Conservation (phyloP, 23 tunicate genomes). For the Styela plicata region DNA sequence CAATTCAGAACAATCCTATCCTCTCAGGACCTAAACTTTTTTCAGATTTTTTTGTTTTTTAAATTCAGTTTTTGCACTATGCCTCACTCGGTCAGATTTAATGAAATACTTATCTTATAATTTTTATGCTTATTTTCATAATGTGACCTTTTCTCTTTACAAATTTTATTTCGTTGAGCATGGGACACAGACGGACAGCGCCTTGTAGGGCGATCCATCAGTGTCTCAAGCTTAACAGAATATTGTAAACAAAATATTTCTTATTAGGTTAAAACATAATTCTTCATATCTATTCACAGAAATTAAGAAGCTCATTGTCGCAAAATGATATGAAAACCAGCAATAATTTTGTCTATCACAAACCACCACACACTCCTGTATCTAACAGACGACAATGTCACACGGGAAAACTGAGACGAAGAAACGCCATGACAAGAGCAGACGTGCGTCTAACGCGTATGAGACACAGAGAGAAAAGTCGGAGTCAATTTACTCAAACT, state of each 20-base stretch:
- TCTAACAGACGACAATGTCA: not conserved
- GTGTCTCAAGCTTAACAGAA: not conserved
- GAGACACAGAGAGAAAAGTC: not conserved
- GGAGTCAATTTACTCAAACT: not conserved
- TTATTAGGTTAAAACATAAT: not conserved
- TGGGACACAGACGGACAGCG: too few species aligned
- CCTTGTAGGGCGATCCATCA: too few species aligned
- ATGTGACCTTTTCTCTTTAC: too few species aligned
- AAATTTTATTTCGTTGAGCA: too few species aligned
- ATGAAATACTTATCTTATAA: too few species aligned
- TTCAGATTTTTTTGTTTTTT: too few species aligned
- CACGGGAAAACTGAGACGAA: not conserved
- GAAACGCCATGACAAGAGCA: slow-evolving; percentile 1
- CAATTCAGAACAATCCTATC: too few species aligned
- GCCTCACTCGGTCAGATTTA: too few species aligned
- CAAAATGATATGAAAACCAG: not conserved
- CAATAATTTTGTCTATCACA: not conserved
- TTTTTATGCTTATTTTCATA: too few species aligned
- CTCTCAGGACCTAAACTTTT: too few species aligned
- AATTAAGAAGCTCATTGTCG: not conserved
- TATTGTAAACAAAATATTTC: not conserved
- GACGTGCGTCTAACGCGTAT: not conserved
- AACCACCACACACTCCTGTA: slow-evolving; percentile 5
- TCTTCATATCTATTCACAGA: not conserved
- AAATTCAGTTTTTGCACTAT: too few species aligned